A percentile compares a stretch with the other conserved stretches of the same genome.
Conservation (phyloP, 2,888 invertebrate genomes). For the Latrodectus elegans region DNA sequence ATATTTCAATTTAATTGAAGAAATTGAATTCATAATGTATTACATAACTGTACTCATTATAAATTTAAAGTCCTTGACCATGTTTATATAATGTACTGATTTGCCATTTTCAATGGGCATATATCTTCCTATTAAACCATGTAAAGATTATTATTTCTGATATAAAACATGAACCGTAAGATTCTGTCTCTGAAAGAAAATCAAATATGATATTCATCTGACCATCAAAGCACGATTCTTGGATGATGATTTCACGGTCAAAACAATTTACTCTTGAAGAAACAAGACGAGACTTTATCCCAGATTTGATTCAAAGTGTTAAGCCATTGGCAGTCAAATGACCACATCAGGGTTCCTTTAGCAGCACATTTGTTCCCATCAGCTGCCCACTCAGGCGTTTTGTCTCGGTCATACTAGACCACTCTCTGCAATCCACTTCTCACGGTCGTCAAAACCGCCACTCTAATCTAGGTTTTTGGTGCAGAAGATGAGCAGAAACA, state of each 20-base stretch:
- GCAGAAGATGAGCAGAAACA: background rate
- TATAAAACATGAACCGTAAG: too few relatives aligned
- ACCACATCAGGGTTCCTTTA: background rate
- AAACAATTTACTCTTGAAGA: background rate
- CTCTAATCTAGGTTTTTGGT: constrained; percentile 41
- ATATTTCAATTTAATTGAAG: too few relatives aligned
- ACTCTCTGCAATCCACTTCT: constrained; percentile 21
- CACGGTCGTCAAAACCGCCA: constrained; percentile 20
- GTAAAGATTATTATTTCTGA: too few relatives aligned
- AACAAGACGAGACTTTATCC: background rate
- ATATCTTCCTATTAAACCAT: too few relatives aligned
- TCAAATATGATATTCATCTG: too few relatives aligned
- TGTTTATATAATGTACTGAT: too few relatives aligned
- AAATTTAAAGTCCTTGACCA: too few relatives aligned
- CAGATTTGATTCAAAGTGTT: background rate
- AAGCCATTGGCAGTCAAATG: background rate
- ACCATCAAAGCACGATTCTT: too few relatives aligned
- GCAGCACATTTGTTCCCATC: background rate
- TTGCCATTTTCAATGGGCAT: too few relatives aligned
- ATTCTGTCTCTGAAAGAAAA: too few relatives aligned
- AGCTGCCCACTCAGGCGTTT: constrained; percentile 7
- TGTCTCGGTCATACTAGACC: constrained; percentile 23
- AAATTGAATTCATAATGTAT: too few relatives aligned
- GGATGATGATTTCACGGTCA: background rate
- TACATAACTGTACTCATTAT: too few relatives aligned